Evolutionary conservation across 1,140 invertebrate species (phyloP).

Genomic region (Drosophila equinoxialis): DNA sequence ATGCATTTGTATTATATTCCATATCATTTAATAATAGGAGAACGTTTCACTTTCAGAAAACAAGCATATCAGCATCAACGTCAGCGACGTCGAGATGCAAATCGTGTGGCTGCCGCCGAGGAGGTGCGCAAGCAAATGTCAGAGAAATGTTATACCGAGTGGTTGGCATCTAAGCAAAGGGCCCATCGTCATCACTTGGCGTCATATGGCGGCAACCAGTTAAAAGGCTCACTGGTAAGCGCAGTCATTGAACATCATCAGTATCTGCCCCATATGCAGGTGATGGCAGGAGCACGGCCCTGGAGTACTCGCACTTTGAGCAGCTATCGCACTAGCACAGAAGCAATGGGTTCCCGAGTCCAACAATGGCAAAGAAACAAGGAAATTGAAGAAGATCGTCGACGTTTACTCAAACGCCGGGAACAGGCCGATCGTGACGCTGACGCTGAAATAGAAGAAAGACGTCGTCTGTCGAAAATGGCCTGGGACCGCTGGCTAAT

Average conservation of each 20-base stretch:
- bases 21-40: no score
- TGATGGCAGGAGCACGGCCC: not conserved
- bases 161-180: slow-evolving; percentile 35
- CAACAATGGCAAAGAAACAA: slow-evolving; percentile 4
- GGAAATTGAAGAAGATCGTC: not conserved
- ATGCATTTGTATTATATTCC: no score
- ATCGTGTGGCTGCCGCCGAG: slow-evolving; percentile 12
- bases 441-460: slow-evolving; percentile 12
- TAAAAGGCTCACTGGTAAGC: not conserved
- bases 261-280: not conserved
- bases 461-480: slow-evolving; percentile 19
- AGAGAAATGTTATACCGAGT: slow-evolving; percentile 28
- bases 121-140: slow-evolving; percentile 31
- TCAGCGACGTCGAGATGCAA: slow-evolving; percentile 15
- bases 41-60: slow-evolving; percentile 13
- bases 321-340: slow-evolving; percentile 19
- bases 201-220: not conserved
- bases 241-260: not conserved
- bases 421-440: not conserved
- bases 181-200: not conserved
- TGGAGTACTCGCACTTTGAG: not conserved
- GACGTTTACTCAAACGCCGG: not conserved
- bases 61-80: not conserved
- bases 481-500: slow-evolving; percentile 46
- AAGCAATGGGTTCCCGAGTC: not conserved